A percentile compares a stretch with the other conserved stretches of the same genome.
Conservation (phyloP, 1,140 invertebrate species). For the Geopemphigus sp. region DNA sequence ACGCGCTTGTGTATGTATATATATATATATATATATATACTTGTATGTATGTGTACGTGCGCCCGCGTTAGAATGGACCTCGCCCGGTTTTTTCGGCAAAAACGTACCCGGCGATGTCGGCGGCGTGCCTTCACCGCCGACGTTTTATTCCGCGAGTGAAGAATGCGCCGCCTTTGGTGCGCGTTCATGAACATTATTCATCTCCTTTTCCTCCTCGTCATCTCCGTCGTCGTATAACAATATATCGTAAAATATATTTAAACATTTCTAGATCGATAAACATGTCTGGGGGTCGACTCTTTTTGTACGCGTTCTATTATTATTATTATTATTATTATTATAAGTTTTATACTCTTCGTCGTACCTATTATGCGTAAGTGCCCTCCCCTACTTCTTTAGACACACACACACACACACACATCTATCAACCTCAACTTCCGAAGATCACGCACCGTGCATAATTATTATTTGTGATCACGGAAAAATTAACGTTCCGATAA, state of each 20-base stretch:
- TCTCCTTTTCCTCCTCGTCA: no score
- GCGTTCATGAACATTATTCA: no score
- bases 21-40: neutral
- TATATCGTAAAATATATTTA: slow-evolving; percentile 10
- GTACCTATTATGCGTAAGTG: neutral
- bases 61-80: neutral
- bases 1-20: no score
- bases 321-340: neutral
- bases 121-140: no score
- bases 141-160: no score
- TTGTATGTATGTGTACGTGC: neutral
- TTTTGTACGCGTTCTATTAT: neutral
- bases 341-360: neutral
- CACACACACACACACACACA: neutral
- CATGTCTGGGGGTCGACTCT: neutral
- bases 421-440: no score
- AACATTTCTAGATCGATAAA: slow-evolving; percentile 23
- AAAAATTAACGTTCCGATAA: slow-evolving; percentile 24
- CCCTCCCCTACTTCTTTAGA: no score
- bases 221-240: no score
- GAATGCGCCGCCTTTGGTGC: no score
- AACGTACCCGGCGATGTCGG: neutral
- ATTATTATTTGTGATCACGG: slow-evolving; percentile 22
- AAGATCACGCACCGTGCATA: no score
- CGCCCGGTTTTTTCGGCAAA: neutral